Base-by-base conservation (phyloP, 2,888 invertebrate species). In the Pinctada fucata region DNA sequence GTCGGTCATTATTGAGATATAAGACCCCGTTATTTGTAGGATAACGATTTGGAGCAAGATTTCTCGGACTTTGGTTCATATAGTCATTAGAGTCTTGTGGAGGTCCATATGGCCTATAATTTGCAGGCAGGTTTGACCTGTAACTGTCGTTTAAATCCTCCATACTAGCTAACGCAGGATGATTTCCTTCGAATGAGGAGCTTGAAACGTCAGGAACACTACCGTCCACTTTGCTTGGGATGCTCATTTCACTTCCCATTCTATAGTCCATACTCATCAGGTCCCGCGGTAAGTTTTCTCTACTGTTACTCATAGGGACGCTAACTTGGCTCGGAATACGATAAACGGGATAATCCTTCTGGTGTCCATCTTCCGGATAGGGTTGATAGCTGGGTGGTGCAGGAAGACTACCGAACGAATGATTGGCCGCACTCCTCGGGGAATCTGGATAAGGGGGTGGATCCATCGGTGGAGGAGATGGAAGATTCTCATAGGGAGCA, bases 251-350 rank as follows among this genome's bases (percentile, higher is more conserved):
- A 66, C 74, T 74, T 16, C 72, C 72, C 72, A 58, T 67, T 10
- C 72, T 13, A 64, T 77, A 77, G 72, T 77, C 76, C 76, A 77
- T 77, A 45, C 51, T 72, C n/a, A 51, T 67, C 47, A 77, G 58
- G 47, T 72, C 76, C 16, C 74, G 49, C 31, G 74, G 74, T n/a
- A 74, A 45, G 8, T 50, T 49, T 13, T 74, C 74, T 45, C 47
- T 31, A 74, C 66, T 66, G 3, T 51, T 63, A n/a, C 63, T 47
- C 31, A 74, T 65, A 1, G 74, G 74, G 31, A 74, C 63, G 66
- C 74, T 74, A n/a, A 66, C 66, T 13, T 66, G 63, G 63, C 74
- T 74, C 2, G 63, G 63, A 3, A 74, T 74, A 0, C 74, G 13
- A 65, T 74, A 74, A 31, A 74, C 65, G 8, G 74, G 66, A 58